Evolutionary conservation across 35 echinoderm and acorn worm genomes (phyloP), one percentile per base, ranked within the genome.

Genomic region (Acanthaster planci): DNA sequence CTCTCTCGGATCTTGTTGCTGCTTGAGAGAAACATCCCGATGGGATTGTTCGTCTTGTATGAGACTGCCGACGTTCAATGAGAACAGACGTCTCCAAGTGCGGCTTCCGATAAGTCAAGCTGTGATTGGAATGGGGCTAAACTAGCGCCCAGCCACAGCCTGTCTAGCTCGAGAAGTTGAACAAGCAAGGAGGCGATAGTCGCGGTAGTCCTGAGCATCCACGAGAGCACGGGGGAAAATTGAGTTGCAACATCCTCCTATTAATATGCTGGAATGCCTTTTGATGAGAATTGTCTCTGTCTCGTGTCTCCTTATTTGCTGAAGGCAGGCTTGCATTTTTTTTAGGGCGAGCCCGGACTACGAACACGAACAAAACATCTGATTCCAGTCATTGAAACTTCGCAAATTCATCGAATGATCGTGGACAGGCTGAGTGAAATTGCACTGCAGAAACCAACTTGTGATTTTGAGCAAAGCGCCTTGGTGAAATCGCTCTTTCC

Each of bases 121-220:
- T 72, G 64, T 72, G 64, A 9, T 26, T 26, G 64, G 64, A 72
- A 72, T 72, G 64, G 64, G 64, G 34, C 2, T 72, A 34, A 26
- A 67, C n/a, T 67, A 9, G 1, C 19, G 18, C n/a, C 60, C 23
- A 14, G 64, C 34, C 1, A 34, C 14, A 22, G 34, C 64, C 23
- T 26, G 26, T 35, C 64, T 72, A 10, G 3, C 2, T 14, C 26
- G 23, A 72, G 8, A 31, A 14, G 64, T 35, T 10, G 34, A 34
- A 7, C 2, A 10, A 1, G 7, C 34, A 35, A 10, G 7, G 22
- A 72, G 64, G 14, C 26, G 26, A 31, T 2, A 26, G 4, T 14
- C 30, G 23, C 14, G 64, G 23, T 14, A 72, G 10, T 31, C 0
- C 34, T 60, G 27, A 59, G 56, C 56, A 59, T 21, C 27, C 56